A percentile compares a stretch with the other conserved stretches of the same genome.
Conservation (phyloP, 2,113 vertebrate genomes). For the Corythornis madagascariensis region DNA sequence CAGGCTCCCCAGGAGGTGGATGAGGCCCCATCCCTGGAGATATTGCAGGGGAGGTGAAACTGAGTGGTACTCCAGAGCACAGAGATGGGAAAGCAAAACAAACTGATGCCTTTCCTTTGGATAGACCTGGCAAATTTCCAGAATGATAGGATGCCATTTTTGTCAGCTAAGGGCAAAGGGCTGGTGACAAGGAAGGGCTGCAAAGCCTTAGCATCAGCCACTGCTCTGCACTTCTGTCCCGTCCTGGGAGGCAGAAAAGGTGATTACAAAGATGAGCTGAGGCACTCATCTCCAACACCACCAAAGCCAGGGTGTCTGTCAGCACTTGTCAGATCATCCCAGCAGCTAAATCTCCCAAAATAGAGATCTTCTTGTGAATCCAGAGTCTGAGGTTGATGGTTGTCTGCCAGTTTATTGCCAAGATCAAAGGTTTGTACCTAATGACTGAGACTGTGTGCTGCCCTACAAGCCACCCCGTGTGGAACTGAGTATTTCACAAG, state of each 20-base stretch:
- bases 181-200: neutral
- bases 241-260: neutral
- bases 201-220: neutral
- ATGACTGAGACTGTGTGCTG: neutral
- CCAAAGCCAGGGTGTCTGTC: neutral
- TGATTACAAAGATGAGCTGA: neutral
- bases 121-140: conserved; percentile 9
- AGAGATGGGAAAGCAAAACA: neutral
- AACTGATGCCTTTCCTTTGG: neutral
- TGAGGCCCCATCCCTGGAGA: too few relatives aligned
- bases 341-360: neutral
- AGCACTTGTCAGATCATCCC: neutral
- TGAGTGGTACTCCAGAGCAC: neutral
- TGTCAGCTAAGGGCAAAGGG: neutral
- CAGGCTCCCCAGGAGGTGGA: too few relatives aligned
- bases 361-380: neutral
- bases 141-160: neutral
- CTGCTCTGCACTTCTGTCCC: neutral
- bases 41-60: too few relatives aligned
- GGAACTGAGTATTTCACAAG: neutral
- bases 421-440: neutral
- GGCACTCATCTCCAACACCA: neutral
- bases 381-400: neutral
- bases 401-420: neutral
- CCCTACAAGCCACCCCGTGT: neutral